Conservation (phyloP, 53 echinoderm and acorn worm species). For the Temnopleurus reevesii region DNA sequence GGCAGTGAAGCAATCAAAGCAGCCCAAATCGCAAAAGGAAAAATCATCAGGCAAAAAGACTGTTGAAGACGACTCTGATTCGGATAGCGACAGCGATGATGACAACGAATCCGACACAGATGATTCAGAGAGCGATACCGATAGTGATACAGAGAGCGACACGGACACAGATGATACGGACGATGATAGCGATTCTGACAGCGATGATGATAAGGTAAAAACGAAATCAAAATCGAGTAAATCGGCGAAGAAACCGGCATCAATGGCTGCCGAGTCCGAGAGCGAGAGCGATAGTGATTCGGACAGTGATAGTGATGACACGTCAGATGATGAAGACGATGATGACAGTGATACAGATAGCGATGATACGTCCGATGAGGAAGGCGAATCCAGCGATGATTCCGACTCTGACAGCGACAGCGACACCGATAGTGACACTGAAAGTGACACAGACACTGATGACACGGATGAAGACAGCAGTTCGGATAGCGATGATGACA, state of each 20-base stretch:
- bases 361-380: constrained; percentile 27
- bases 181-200: constrained; percentile 31
- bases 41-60: constrained; percentile 26
- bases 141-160: constrained; percentile 24
- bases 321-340: not conserved
- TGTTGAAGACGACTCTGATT: constrained; percentile 17
- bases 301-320: constrained; percentile 8
- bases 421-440: constrained; percentile 36
- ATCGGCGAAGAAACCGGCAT: not conserved
- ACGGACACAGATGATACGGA: constrained; percentile 4
- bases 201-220: constrained; percentile 31
- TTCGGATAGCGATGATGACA: constrained; percentile 49
- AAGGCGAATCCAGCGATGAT: not conserved
- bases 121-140: constrained; percentile 24
- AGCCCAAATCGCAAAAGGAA: not conserved
- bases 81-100: constrained; percentile 20
- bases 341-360: constrained; percentile 46
- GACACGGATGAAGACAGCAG: constrained; percentile 38
- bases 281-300: not conserved
- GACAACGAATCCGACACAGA: not conserved
- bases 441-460: constrained; percentile 14
- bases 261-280: not conserved
- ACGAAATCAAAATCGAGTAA: constrained; percentile 23
- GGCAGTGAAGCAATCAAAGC: constrained; percentile 21
- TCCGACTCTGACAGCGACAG: not conserved